Evolutionary conservation across 2,888 invertebrate genomes (phyloP).

Genomic region (Lepidocyrtinus sp.): DNA sequence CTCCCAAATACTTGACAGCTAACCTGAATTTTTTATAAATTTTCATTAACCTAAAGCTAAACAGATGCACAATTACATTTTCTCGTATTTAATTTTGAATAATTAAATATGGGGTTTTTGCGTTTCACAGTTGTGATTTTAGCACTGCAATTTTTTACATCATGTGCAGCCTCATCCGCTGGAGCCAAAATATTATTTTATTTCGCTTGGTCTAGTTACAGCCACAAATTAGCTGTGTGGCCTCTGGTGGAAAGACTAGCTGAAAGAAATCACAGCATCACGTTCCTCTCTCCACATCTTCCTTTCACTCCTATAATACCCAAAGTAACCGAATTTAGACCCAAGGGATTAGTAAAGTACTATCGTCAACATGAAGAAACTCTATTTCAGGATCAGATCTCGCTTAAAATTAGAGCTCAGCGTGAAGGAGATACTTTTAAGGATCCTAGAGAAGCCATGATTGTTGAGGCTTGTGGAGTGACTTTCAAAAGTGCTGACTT

Average conservation of each 20-base stretch:
- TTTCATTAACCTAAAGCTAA: too few species aligned
- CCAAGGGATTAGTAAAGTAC: conserved; percentile 48
- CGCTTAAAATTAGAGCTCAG: conserved; percentile 48
- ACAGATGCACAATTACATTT: too few species aligned
- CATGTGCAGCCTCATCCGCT: not conserved
- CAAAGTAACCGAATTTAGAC: conserved; percentile 55
- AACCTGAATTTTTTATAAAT: too few species aligned
- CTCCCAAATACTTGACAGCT: too few species aligned
- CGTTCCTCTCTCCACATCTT: conserved; percentile 54
- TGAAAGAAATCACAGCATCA: conserved; percentile 58
- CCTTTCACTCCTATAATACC: conserved; percentile 33
- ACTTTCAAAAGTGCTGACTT: conserved; percentile 53
- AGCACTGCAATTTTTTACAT: too few species aligned
- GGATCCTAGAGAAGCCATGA: conserved; percentile 39
- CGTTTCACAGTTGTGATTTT: too few species aligned
- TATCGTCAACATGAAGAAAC: conserved; percentile 45
- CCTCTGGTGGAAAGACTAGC: conserved; percentile 61
- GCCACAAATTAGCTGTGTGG: conserved; percentile 63
- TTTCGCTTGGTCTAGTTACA: conserved; percentile 62
- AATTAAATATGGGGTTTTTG: too few species aligned
- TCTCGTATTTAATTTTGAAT: too few species aligned
- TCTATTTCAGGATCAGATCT: conserved; percentile 40
- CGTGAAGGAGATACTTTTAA: conserved; percentile 43
- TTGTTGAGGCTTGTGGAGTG: conserved; percentile 49
- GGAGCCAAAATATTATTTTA: conserved; percentile 64